phyloP scores from a whole-genome alignment of 2,888 invertebrate species.

The Poecilobothrus nobilitatus region DNA sequence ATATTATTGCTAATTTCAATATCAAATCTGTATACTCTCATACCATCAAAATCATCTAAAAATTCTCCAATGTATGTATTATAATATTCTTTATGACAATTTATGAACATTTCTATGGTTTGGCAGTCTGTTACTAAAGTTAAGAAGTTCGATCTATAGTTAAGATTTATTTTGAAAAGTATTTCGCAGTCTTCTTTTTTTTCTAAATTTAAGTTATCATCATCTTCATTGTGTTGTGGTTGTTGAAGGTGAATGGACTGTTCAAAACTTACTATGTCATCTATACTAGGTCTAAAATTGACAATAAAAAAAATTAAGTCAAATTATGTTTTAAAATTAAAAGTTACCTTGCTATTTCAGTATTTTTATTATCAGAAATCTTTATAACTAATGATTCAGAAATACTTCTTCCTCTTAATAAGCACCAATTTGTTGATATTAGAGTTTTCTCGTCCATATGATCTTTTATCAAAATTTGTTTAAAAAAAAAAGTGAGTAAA shows the following conservation, averaged over 20 bases:
- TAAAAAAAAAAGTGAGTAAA: no score
- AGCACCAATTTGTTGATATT: slow-evolving; percentile 31
- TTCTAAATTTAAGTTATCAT: slow-evolving; percentile 17
- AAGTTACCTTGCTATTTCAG: slow-evolving; percentile 27
- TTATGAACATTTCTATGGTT: slow-evolving; percentile 37
- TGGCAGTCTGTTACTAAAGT: slow-evolving; percentile 35
- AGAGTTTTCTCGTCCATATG: not conserved
- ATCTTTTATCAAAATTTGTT: not conserved
- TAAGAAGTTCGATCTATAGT: slow-evolving; percentile 34
- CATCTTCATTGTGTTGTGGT: slow-evolving; percentile 10
- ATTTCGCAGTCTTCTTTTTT: slow-evolving; percentile 33
- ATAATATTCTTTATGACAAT: slow-evolving; percentile 34
- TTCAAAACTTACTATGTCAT: slow-evolving; percentile 33
- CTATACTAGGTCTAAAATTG: slow-evolving; percentile 30
- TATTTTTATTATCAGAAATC: slow-evolving; percentile 28
- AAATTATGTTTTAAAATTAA: not conserved
- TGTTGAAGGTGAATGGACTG: slow-evolving; percentile 31
- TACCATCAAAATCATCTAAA: slow-evolving; percentile 29
- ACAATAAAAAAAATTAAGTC: slow-evolving; percentile 15
- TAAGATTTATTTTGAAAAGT: slow-evolving; percentile 27
- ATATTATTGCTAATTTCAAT: slow-evolving; percentile 34
- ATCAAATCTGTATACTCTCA: slow-evolving; percentile 35
- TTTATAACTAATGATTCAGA: slow-evolving; percentile 28
- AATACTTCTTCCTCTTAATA: slow-evolving; percentile 31
- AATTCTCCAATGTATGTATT: slow-evolving; percentile 34